phyloP scores from a whole-genome alignment of 2,113 vertebrate species.

The Pangasianodon hypophthalmus region DNA sequence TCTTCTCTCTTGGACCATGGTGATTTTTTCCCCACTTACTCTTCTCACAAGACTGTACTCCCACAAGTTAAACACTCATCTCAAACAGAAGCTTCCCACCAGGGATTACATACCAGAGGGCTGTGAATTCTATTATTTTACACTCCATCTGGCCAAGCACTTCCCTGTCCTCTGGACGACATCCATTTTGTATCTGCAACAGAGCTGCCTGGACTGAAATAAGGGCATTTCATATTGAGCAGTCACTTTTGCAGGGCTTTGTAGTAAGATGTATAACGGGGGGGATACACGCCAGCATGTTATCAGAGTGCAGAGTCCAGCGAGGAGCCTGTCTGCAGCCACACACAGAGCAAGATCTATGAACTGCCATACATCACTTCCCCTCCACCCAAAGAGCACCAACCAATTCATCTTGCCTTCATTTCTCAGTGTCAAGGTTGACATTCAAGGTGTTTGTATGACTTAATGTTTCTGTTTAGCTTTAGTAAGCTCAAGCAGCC shows the following conservation, averaged over 20 bases:
- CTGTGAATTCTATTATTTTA: conserved; percentile 42
- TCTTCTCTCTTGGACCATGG: conserved; percentile 1
- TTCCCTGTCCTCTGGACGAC: conserved; percentile 43
- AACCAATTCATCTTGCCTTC: conserved; percentile 66
- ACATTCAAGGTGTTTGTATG: conserved; percentile 79
- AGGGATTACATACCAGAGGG: conserved; percentile 35
- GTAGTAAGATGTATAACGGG: conserved; percentile 45
- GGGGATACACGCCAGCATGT: conserved; percentile 43
- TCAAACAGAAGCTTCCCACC: conserved; percentile 28
- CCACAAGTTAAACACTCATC: background rate
- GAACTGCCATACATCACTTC: conserved; percentile 53
- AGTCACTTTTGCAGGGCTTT: conserved; percentile 51
- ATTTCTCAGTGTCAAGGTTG: conserved; percentile 71
- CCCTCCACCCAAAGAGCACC: conserved; percentile 61
- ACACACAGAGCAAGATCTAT: conserved; percentile 50
- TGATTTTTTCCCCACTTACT: conserved; percentile 7
- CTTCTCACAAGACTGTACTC: background rate
- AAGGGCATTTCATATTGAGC: conserved; percentile 51
- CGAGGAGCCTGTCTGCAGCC: conserved; percentile 43
- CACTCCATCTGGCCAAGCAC: conserved; percentile 36
- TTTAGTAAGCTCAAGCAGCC: conserved; percentile 49
- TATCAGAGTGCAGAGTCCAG: conserved; percentile 19
- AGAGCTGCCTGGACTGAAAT: conserved; percentile 45
- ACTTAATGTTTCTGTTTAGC: conserved; percentile 74
- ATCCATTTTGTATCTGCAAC: conserved; percentile 46